Evolutionary conservation across 2,888 invertebrate species (phyloP), one percentile per base, ranked within the genome.

Genomic region (Morpho deidamia): DNA sequence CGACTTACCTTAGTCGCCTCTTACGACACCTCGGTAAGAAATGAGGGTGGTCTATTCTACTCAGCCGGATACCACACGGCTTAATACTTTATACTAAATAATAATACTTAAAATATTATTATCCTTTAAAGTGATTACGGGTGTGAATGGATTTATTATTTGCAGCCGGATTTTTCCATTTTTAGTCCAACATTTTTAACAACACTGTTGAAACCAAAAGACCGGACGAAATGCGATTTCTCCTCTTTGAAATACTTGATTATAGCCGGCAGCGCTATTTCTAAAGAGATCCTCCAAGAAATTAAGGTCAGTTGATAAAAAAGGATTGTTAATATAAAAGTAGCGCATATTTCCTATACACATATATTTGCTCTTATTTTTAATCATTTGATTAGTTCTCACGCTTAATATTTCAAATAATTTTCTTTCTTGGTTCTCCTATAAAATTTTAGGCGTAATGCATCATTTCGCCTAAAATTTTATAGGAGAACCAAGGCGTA

Each of bases 231-330:
- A 12, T 79, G 80, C 37, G 78, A 81, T 56, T 75, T 82, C n/a
- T 66, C 72, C 0, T 71, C 73, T 42, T 69, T 80, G 3, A 68
- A 74, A 40, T 33, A 43, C 0, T 57, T 83, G 2, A n/a, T 67
- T 1, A 35, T 78, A 7, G 79, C 75, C 2, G 83, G 83, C 7
- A 80, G 80, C 44, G 73, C 71, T 23, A 72, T 77, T 0, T 62
- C 72, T 4, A 39, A 56, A 7, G 67, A 71, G 0, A 59, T 79
- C 0, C 48, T 77, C 7, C 59, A 67, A 2, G 69, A 74, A 23
- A 41, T 78, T 0, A 68, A 72, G 72, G 88, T 84, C 68, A 8
- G 32, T 0, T n/a, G 7, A 37, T 7, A 7, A 10, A 3, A 37
- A 37, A 7, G 4, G 2, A 1, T 37, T 3, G n/a, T n/a, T n/a